Conservation (phyloP, 2,888 invertebrate genomes). For the Brachyptera risi region DNA sequence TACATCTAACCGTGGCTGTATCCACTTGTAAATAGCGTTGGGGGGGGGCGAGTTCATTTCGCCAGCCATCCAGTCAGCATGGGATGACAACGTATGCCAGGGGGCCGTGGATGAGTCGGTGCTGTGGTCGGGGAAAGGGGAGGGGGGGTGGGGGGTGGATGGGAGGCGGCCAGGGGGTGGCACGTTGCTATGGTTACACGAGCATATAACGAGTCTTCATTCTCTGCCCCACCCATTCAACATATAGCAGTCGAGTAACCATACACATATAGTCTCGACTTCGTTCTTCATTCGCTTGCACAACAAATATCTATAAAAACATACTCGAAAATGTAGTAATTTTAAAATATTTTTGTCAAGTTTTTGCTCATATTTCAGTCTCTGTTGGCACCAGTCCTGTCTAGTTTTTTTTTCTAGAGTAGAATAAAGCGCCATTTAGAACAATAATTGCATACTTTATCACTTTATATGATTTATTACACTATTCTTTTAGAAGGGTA, state of each 20-base stretch:
- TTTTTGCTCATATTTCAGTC: too few species aligned
- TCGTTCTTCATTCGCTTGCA: not conserved
- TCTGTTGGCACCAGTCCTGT: too few species aligned
- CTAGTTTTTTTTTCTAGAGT: too few species aligned
- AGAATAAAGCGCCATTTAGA: too few species aligned
- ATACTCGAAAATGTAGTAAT: too few species aligned
- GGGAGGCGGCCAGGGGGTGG: not conserved
- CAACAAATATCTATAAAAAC: too few species aligned
- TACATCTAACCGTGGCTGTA: too few species aligned
- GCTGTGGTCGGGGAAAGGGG: not conserved
- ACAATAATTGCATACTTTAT: too few species aligned
- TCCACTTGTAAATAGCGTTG: too few species aligned
- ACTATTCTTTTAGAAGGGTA: constrained; percentile 1
- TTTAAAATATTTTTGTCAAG: too few species aligned
- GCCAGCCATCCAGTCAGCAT: not conserved
- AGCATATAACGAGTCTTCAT: constrained; percentile 18
- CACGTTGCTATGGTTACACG: constrained; percentile 15
- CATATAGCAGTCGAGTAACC: constrained; percentile 5
- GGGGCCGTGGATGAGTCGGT: not conserved
- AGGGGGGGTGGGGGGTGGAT: not conserved
- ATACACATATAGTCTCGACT: too few species aligned
- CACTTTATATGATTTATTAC: too few species aligned
- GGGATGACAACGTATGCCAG: constrained; percentile 10
- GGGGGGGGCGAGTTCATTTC: constrained; percentile 4
- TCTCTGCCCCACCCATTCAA: constrained; percentile 11